phyloP scores from a whole-genome alignment of 2,797 vertebrate genomes.

The Esox masquinongy region DNA sequence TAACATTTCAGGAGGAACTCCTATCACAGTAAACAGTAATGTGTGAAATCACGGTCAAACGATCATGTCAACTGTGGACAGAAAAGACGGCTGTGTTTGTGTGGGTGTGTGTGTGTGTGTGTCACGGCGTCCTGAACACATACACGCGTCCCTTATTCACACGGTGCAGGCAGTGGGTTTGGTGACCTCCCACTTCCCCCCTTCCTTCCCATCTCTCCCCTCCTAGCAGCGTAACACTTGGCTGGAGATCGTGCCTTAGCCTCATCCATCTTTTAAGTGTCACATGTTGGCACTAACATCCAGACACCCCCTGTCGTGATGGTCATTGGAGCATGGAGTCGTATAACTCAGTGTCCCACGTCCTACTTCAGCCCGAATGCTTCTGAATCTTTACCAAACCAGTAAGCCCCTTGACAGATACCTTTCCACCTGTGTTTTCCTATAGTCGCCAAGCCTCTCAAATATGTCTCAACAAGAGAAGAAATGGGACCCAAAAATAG shows the following conservation, averaged over 20 bases:
- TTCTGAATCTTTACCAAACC: constrained; percentile 37
- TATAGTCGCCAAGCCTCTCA: constrained; percentile 52
- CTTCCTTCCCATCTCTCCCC: constrained; percentile 61
- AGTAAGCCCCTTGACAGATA: constrained; percentile 11
- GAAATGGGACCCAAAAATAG: constrained; percentile 82
- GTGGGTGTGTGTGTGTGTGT: constrained; percentile 33
- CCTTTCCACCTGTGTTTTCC: constrained; percentile 27
- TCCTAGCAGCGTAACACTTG: constrained; percentile 44
- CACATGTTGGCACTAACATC: constrained; percentile 30
- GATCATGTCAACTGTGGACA: neutral
- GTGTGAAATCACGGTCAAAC: neutral
- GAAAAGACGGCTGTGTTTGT: neutral
- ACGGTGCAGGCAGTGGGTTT: constrained; percentile 46
- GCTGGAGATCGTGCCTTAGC: constrained; percentile 36
- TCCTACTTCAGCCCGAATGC: constrained; percentile 30
- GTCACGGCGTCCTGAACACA: constrained; percentile 27
- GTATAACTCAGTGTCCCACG: constrained; percentile 29
- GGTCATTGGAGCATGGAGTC: constrained; percentile 34
- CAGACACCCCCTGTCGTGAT: constrained; percentile 49
- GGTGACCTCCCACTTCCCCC: constrained; percentile 68
- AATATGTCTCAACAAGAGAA: constrained; percentile 32
- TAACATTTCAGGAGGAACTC: neutral
- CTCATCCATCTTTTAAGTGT: constrained; percentile 32
- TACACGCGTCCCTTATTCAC: neutral
- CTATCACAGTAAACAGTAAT: neutral